phyloP scores from a whole-genome alignment of 2,113 vertebrate genomes.

The Dendrocopos noguchii region DNA sequence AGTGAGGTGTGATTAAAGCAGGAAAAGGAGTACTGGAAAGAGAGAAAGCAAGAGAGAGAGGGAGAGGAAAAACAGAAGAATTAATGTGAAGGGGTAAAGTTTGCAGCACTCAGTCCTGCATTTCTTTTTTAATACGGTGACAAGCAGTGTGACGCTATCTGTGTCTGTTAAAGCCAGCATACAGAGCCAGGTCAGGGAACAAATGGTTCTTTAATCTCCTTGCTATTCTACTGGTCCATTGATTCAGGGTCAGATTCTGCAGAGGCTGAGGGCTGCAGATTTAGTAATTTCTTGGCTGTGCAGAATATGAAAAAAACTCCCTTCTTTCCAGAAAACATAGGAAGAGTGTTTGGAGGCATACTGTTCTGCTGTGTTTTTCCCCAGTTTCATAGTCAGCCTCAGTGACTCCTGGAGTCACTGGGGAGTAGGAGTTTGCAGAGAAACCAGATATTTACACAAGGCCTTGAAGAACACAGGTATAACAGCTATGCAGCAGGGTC shows the following conservation, averaged over 20 bases:
- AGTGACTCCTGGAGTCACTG: neutral
- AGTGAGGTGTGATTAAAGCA: neutral
- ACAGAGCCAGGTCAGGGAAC: neutral
- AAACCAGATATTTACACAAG: neutral
- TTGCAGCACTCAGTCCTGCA: neutral
- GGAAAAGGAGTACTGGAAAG: neutral
- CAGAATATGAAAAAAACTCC: neutral
- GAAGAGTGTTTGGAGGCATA: neutral
- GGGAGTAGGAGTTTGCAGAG: neutral
- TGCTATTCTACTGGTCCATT: neutral
- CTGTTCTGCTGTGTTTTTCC: neutral
- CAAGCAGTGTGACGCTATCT: fast-evolving
- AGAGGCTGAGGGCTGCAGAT: neutral
- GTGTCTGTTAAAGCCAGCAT: neutral
- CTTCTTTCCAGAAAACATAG: neutral
- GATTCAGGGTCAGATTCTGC: neutral
- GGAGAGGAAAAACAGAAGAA: neutral
- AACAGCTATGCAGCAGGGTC: fast-evolving
- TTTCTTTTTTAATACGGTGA: neutral
- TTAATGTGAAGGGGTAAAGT: neutral
- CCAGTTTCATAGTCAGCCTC: neutral
- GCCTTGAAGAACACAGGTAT: neutral
- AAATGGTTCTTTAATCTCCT: neutral
- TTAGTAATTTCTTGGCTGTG: neutral
- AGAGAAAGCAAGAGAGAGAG: neutral